Conservation (phyloP, 1,140 invertebrate genomes). For the Sipha flava region DNA sequence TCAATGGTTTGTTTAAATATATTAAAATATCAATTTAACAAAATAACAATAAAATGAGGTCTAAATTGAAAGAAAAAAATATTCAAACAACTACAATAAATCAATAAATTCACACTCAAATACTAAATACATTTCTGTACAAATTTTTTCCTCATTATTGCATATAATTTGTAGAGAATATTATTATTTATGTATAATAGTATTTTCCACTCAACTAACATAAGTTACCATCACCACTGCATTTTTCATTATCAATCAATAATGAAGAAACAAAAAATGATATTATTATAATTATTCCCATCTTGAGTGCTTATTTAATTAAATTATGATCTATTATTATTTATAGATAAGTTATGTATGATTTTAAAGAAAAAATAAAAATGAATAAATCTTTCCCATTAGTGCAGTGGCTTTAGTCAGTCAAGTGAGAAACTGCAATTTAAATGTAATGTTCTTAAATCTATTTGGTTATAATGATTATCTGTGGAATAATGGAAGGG, state of each 20-base stretch:
- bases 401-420: not conserved
- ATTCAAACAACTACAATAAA: not conserved
- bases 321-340: not conserved
- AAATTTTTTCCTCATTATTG: not conserved
- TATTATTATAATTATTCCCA: no score
- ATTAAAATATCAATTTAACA: slow-evolving; percentile 15
- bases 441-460: not conserved
- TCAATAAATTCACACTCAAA: not conserved
- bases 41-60: not conserved
- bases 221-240: not conserved
- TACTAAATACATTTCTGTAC: slow-evolving; percentile 10
- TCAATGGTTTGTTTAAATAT: not conserved
- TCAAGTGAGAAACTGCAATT: not conserved
- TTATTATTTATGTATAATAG: not conserved
- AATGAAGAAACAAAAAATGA: not conserved
- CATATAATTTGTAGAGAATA: not conserved
- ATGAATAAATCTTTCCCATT: not conserved
- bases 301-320: not conserved
- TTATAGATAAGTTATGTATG: not conserved
- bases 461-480: slow-evolving; percentile 24
- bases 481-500: slow-evolving; percentile 27
- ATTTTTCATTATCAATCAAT: not conserved
- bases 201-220: slow-evolving; percentile 5
- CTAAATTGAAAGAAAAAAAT: not conserved
- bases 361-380: not conserved